Evolutionary conservation across 2,888 invertebrate species (phyloP).

Genomic region (Megamerina dolium): DNA sequence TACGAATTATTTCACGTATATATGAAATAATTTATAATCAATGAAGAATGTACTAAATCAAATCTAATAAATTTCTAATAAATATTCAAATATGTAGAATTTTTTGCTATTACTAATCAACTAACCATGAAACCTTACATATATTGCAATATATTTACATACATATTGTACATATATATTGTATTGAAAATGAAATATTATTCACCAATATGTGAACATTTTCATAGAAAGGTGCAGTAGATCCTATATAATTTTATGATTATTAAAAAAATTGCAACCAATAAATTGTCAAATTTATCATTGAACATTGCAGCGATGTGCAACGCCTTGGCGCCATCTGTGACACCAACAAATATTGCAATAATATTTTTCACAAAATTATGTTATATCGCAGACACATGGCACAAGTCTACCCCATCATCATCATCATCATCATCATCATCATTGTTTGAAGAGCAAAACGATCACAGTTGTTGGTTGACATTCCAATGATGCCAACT

Average conservation of each 20-base stretch:
- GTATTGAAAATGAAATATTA: too few relatives aligned
- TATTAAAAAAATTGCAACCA: constrained; percentile 22
- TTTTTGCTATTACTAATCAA: too few relatives aligned
- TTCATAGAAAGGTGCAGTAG: too few relatives aligned
- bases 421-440: background rate
- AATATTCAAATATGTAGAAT: too few relatives aligned
- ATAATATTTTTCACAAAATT: constrained; percentile 32
- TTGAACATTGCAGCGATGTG: constrained; percentile 27
- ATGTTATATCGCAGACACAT: constrained; percentile 12
- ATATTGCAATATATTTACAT: too few relatives aligned
- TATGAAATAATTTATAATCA: too few relatives aligned
- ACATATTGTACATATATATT: too few relatives aligned
- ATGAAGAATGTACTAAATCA: too few relatives aligned
- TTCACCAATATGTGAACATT: too few relatives aligned
- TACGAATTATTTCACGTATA: too few relatives aligned
- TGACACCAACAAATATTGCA: constrained; percentile 38
- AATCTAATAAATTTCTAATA: too few relatives aligned
- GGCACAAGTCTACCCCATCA: background rate
- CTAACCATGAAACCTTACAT: too few relatives aligned
- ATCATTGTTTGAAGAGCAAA: background rate
- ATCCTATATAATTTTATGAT: background rate
- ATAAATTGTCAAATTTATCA: constrained; percentile 46
- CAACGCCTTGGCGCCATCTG: constrained; percentile 42
- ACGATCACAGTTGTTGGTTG: constrained; percentile 6
- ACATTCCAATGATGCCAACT: constrained; percentile 9